Evolutionary conservation across 2,113 vertebrate species (phyloP).

Genomic region (Sapajus apella): DNA sequence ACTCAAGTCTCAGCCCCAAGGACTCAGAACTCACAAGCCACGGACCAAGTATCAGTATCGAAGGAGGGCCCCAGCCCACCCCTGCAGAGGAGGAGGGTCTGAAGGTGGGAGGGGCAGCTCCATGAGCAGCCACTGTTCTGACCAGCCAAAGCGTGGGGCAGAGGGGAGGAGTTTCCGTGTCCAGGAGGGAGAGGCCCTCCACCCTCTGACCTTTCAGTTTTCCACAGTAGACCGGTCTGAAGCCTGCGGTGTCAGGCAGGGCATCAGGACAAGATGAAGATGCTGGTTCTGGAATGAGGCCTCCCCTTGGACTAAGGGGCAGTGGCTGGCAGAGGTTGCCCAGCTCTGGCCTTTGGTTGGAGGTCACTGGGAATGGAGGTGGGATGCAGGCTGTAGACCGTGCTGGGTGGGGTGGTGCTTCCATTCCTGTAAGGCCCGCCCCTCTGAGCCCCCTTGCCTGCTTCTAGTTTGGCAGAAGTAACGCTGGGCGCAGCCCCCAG

Average conservation of each 20-base stretch:
- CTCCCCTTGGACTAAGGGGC: background rate
- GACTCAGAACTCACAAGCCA: background rate
- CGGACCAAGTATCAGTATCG: rapidly evolving
- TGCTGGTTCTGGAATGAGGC: background rate
- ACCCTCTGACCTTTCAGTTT: rapidly evolving
- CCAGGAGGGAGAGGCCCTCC: background rate
- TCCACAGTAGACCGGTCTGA: background rate
- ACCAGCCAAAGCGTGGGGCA: rapidly evolving
- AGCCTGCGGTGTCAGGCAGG: rapidly evolving
- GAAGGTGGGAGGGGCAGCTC: background rate
- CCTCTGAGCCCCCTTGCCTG: background rate
- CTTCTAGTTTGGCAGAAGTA: background rate
- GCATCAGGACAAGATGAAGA: no score
- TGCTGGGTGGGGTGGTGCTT: background rate
- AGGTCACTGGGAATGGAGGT: background rate
- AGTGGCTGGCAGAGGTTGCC: background rate
- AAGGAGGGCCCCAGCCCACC: background rate
- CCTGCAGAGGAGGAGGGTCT: background rate
- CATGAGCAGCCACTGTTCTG: background rate
- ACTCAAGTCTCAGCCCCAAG: background rate
- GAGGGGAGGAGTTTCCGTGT: no score
- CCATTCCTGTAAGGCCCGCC: background rate
- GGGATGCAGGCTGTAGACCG: background rate
- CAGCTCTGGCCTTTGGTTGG: background rate
- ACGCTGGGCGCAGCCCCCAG: no score